These are phyloP conservation scores for Zoanthus gigantus DNA, from an alignment of 92 coral and sea anemone species.

Conservation along the genomic window DNA sequence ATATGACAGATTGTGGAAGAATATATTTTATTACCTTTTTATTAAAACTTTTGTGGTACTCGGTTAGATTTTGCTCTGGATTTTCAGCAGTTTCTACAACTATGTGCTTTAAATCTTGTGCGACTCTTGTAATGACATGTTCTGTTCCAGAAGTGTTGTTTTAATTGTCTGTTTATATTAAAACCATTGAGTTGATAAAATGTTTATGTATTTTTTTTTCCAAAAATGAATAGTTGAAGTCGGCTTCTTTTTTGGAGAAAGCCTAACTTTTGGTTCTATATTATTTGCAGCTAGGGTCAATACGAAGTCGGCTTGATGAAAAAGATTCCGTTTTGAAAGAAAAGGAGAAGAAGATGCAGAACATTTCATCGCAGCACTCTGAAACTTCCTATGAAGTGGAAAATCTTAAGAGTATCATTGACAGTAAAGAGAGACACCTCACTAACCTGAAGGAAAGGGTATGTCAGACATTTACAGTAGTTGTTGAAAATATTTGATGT, in stretches of 20 bases:
- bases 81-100: too few relatives aligned
- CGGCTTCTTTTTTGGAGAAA: not conserved
- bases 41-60: too few relatives aligned
- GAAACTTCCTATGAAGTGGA: slow-evolving; percentile 93
- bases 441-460: slow-evolving; percentile 82
- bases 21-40: too few relatives aligned
- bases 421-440: slow-evolving; percentile 91
- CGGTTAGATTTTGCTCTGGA: too few relatives aligned
- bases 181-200: too few relatives aligned
- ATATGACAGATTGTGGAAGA: too few relatives aligned
- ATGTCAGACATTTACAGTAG: not conserved
- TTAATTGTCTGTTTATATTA: too few relatives aligned
- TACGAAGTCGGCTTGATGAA: slow-evolving; percentile 87
- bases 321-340: slow-evolving; percentile 80
- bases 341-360: slow-evolving; percentile 80
- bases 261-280: not conserved
- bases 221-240: not conserved
- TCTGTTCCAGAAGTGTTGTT: too few relatives aligned
- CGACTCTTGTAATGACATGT: too few relatives aligned
- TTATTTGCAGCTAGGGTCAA: slow-evolving; percentile 73
- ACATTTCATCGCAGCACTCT: slow-evolving; percentile 88
- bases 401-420: slow-evolving; percentile 84
- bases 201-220: not conserved
- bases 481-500: not conserved
- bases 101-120: too few relatives aligned